Base-by-base conservation (phyloP, 2,797 vertebrate species). In the Falco novaeseelandiae region DNA sequence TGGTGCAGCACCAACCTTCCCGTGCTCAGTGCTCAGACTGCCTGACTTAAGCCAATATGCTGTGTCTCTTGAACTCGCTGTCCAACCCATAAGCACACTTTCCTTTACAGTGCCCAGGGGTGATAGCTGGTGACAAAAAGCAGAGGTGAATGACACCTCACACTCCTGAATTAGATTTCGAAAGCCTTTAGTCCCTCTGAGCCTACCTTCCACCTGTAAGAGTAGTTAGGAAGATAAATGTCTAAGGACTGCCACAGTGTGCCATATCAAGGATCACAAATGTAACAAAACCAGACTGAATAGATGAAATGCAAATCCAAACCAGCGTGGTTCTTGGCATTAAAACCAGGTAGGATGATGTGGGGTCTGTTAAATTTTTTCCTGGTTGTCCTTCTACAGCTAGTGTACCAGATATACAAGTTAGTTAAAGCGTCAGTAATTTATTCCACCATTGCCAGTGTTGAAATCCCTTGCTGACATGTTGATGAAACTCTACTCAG, bases 401-500 rank as follows among this genome's bases (percentile, higher is more conserved):
- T 94, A 40, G 3, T 30, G 19, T 63, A 72, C 32, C 27, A 83
- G 72, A 72, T 66, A 93, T 20, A 34, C 7, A 79, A 62, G 54
- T 62, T 82, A 76, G 69, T 86, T 89, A 88, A 89, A 36, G 14
- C 27, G 76, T 81, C 65, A 44, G 26, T 76, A 89, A 93, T 95
- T 83, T 83, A 77, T 96, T 95, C 55, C 6, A 26, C 48, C 32
- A 46, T 73, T 83, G 36, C 22, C 58, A 58, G 54, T 6, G 5
- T 0, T 93, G 51, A 90, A 95, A 79, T 88, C 73, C 42, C 83
- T 96, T 89, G 83, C 81, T 87, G 91, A 73, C 62, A 67, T 42
- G 63, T 80, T 89, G 94, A 93, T 93, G 73, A 92, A 94, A 94
- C 55, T 78, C 67, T 38, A 10, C 29, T 80, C 55, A 54, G 58